Evolutionary conservation across 2,888 invertebrate genomes (phyloP).

Genomic region (Bugulina stolonifera): DNA sequence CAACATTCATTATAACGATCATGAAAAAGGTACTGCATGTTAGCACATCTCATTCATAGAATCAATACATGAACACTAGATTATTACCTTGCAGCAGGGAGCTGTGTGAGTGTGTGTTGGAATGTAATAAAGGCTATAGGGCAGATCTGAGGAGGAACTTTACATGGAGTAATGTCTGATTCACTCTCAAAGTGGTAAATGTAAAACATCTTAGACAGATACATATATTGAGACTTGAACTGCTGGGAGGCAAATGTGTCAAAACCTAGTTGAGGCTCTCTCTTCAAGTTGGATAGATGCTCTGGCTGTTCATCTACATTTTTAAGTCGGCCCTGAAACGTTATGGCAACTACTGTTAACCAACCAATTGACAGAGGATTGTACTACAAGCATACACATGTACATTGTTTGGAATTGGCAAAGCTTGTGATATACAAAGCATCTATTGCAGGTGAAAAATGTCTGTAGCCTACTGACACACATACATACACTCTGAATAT

Average conservation of each 20-base stretch:
- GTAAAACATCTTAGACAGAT: constrained; percentile 18
- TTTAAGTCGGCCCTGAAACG: not conserved
- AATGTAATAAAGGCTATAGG: constrained; percentile 13
- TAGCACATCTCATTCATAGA: not conserved
- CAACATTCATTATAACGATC: too few relatives aligned
- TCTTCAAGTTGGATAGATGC: constrained; percentile 5
- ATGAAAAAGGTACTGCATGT: too few relatives aligned
- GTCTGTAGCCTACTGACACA: too few relatives aligned
- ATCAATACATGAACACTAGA: not conserved
- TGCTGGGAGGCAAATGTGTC: constrained; percentile 9
- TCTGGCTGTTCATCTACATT: constrained; percentile 19
- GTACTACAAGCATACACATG: not conserved
- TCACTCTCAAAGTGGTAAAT: constrained; percentile 8
- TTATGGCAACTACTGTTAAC: not conserved
- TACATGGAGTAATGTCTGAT: not conserved
- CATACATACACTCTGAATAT: too few relatives aligned
- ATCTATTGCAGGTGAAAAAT: too few relatives aligned
- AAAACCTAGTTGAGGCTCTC: constrained; percentile 23
- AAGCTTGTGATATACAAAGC: too few relatives aligned
- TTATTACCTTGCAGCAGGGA: not conserved
- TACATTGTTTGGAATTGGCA: too few relatives aligned
- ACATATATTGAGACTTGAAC: not conserved
- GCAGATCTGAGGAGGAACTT: constrained; percentile 7
- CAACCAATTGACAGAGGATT: not conserved
- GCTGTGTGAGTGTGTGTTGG: not conserved